phyloP scores from a whole-genome alignment of 2,113 vertebrate genomes.

The Orientallactaga bullata region DNA sequence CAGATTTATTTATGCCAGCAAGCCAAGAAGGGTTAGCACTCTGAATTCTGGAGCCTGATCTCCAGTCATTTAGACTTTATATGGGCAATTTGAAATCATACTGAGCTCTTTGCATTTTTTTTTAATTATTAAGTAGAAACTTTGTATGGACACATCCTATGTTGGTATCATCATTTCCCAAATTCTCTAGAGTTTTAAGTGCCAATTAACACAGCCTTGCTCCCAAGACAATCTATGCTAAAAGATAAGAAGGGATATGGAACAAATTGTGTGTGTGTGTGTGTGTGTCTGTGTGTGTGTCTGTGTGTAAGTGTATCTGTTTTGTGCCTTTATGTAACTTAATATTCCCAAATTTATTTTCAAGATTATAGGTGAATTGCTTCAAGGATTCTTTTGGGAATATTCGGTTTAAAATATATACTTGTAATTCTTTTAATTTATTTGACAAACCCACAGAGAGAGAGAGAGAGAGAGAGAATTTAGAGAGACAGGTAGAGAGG shows the following conservation, averaged over 20 bases:
- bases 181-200: neutral
- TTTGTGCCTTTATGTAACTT: neutral
- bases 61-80: too few species aligned
- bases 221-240: neutral
- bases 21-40: too few species aligned
- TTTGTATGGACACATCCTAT: too few species aligned
- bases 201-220: neutral
- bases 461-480: too few species aligned
- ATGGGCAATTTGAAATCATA: too few species aligned
- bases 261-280: neutral
- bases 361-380: neutral
- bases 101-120: too few species aligned
- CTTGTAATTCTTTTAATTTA: too few species aligned
- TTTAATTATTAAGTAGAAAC: too few species aligned
- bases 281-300: neutral
- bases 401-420: neutral
- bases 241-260: neutral
- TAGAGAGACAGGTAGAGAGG: too few species aligned
- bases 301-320: neutral
- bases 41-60: too few species aligned
- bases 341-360: neutral
- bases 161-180: neutral
- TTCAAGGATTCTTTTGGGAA: neutral
- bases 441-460: too few species aligned
- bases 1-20: too few species aligned